Evolutionary conservation across 1,140 invertebrate species (phyloP).

Genomic region (Pollicipes pollicipes): DNA sequence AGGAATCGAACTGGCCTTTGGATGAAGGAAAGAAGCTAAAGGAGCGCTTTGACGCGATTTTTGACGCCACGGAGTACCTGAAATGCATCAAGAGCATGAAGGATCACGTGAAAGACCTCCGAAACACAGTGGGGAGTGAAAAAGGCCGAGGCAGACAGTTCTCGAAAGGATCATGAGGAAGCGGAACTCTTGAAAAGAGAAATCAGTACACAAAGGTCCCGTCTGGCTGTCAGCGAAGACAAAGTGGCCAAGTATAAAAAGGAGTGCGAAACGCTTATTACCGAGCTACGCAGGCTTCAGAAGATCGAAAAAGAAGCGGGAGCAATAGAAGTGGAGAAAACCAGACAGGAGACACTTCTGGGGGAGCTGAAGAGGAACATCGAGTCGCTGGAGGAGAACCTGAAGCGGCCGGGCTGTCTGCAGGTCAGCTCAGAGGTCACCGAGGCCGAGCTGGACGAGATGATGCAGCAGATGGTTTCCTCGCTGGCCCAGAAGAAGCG

Average conservation of each 20-base stretch:
- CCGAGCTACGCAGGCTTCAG: not conserved
- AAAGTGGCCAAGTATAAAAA: slow-evolving; percentile 11
- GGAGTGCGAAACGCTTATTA: not conserved
- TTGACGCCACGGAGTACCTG: slow-evolving; percentile 82
- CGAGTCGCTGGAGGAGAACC: not conserved
- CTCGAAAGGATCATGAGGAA: slow-evolving; percentile 10
- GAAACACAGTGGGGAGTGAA: slow-evolving; percentile 1
- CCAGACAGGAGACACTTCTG: not conserved
- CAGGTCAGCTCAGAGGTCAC: not conserved
- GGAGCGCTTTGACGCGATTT: slow-evolving; percentile 93
- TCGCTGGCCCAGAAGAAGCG: not conserved
- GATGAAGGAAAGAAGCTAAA: slow-evolving; percentile 87
- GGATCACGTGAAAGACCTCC: slow-evolving; percentile 27
- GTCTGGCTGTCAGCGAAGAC: slow-evolving; percentile 17
- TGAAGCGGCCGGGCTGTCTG: not conserved
- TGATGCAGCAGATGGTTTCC: not conserved
- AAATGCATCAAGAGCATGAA: slow-evolving; percentile 70
- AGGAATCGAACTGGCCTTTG: slow-evolving; percentile 91
- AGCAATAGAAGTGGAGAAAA: not conserved
- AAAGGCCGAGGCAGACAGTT: slow-evolving; percentile 1
- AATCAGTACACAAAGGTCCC: slow-evolving; percentile 14
- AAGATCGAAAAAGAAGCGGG: not conserved
- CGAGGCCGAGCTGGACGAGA: not conserved
- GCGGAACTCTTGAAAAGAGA: slow-evolving; percentile 5
- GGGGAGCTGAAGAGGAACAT: not conserved